A percentile compares a stretch with the other conserved stretches of the same genome.
phyloP scores from a whole-genome alignment of 2,113 vertebrate species.

The Orcinus orca region DNA sequence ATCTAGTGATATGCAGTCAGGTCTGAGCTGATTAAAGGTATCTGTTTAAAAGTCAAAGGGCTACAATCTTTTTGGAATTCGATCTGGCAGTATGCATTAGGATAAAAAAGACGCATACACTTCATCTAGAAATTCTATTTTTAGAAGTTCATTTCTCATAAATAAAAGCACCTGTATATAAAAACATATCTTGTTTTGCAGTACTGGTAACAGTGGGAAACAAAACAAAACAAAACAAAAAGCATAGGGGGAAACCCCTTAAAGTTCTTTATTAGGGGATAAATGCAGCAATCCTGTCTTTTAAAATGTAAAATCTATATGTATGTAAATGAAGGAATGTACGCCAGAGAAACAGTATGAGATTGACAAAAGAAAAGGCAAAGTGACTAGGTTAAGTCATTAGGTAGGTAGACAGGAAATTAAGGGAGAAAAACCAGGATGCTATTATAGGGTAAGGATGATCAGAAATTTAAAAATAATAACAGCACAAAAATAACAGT shows the following conservation, averaged over 20 bases:
- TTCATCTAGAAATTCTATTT: not conserved
- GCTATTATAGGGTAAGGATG: not conserved
- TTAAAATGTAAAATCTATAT: not conserved
- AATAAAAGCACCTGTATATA: not conserved
- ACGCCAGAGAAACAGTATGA: not conserved
- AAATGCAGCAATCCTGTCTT: not conserved
- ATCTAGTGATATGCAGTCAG: not conserved
- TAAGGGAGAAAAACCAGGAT: not conserved
- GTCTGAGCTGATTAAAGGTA: not conserved
- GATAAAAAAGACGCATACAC: not conserved
- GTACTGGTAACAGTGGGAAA: not conserved
- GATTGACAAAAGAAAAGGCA: not conserved
- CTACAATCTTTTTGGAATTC: not conserved
- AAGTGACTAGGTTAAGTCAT: not conserved
- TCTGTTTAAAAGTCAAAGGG: not conserved
- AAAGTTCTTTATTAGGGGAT: not conserved
- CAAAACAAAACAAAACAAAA: not conserved
- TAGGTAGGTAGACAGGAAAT: not conserved
- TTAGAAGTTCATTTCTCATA: conserved; percentile 16
- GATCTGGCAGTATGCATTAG: not conserved
- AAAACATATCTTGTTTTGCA: not conserved
- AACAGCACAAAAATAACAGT: not conserved
- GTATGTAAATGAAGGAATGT: not conserved
- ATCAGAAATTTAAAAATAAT: not conserved
- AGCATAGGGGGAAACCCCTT: too few relatives aligned